Base-by-base conservation (phyloP, 2,888 invertebrate species). In the Molorchus minor region DNA sequence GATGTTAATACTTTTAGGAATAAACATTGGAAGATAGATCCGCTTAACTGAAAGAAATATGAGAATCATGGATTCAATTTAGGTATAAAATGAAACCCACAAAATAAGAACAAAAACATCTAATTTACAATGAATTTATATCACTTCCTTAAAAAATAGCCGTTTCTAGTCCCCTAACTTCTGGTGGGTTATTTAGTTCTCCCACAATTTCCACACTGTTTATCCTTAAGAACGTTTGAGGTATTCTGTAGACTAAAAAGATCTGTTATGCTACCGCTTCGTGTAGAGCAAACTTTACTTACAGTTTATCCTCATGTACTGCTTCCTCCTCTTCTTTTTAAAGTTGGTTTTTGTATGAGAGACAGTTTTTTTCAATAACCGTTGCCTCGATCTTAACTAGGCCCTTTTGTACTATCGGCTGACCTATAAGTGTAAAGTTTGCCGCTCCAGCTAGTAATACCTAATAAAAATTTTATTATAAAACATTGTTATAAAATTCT, bases 371-470 rank as follows among this genome's bases (percentile, higher is more conserved):
- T 55, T 94, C 93, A 46, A 94, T 88, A 0, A 94, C 85, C 15
- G 93, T 94, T 0, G 92, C 95, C 59, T 89, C 87, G 0, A 96
- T 85, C 65, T 86, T 82, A 0, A 92, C 90, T 41, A 93, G 78
- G 10, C 89, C 91, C 12, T 85, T 83, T 71, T 91, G 89, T 1
- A 96, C 83, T 7, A 94, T 70, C 0, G 95, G 95, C 35, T 89
- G 81, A 5, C 96, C 95, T 62, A 94, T 83, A 0, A 96, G 79
- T 0, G 93, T 90, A 69, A 95, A 95, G 75, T 94, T 91, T 64
- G 85, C 84, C 3, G 88, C 85, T 0, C 93, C 96, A 1, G 91
- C 89, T 16, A 93, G 74, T 45, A 96, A 76, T 1, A 95, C 81
- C 84, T 85, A 62, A 20, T 69, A 71, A 52, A 45, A 2, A 8